Base-by-base conservation (phyloP, 2,797 vertebrate genomes). In the Acrocephalus scirpaceus region DNA sequence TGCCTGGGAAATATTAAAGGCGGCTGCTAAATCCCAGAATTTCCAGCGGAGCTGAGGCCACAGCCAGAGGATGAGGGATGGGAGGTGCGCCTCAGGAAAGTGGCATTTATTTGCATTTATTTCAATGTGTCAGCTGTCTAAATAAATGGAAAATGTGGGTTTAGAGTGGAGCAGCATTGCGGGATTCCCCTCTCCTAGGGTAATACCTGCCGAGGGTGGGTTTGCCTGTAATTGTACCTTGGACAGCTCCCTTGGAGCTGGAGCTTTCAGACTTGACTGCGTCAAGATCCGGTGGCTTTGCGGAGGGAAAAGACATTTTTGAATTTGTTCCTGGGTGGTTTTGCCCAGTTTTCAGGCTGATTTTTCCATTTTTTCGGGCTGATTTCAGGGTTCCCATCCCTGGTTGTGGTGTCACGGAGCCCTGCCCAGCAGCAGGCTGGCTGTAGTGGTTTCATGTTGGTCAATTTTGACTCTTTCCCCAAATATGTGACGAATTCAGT, bases 91-190 rank as follows among this genome's bases (percentile, higher is more conserved):
- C 50, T 42, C 5, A 1, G 53, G 44, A 92, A 95, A 85, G n/a
- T 25, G 22, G 69, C 25, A 30, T 84, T 96, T 72, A 76, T 93
- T 95, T 93, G 96, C 86, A 86, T 93, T 91, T 60, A 61, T 64
- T 44, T 67, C 44, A 65, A 89, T 78, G 62, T 76, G 61, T 73
- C 90, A 94, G 80, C 75, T 88, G 50, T 26, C 64, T 69, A 79
- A 93, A 81, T 75, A 86, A 96, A 64, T 17, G 77, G 76, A 16
- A 86, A 88, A 25, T 20, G 30, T 62, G 48, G 73, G 18, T 45
- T 86, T 70, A 5, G 57, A 69, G 95, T 42, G 48, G 65, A 60
- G 53, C 54, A 50, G 26, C 60, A 9, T 12, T 65, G 64, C 19
- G 85, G 54, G 47, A 38, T 61, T 91, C 73, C 45, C 65, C 26